Evolutionary conservation across 2,113 vertebrate species (phyloP).

Genomic region (Empidonax traillii): DNA sequence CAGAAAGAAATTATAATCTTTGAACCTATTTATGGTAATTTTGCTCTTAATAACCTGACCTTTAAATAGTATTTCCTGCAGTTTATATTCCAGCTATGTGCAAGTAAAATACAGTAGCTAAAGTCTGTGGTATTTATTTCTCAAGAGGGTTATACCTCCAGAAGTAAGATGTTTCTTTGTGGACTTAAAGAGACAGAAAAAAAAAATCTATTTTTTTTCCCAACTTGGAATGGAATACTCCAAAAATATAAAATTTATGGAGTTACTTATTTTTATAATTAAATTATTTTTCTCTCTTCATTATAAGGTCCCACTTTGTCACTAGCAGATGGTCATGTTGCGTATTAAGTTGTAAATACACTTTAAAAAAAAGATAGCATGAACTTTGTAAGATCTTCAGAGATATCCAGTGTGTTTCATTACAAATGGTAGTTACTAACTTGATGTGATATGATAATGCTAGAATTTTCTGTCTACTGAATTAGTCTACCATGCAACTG

Average conservation of each 20-base stretch:
- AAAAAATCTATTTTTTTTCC: neutral
- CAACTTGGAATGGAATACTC: neutral
- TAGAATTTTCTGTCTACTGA: neutral
- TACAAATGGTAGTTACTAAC: neutral
- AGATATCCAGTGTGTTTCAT: neutral
- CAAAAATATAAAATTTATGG: neutral
- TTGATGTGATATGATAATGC: neutral
- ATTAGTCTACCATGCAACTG: neutral
- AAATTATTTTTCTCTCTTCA: neutral
- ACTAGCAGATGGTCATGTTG: neutral
- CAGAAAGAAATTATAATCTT: neutral
- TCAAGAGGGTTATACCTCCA: neutral
- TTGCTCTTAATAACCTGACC: constrained; percentile 29
- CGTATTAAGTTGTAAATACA: neutral
- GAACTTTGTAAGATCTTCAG: neutral
- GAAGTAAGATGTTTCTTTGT: neutral
- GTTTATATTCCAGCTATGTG: neutral
- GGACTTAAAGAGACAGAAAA: neutral
- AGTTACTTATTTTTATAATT: neutral
- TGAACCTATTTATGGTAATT: constrained; percentile 37
- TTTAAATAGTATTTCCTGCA: neutral
- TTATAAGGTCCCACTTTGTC: neutral
- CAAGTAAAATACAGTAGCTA: neutral
- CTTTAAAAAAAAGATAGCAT: neutral
- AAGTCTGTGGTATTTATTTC: neutral